Evolutionary conservation across 2,113 vertebrate species (phyloP).

Genomic region (Ia io): DNA sequence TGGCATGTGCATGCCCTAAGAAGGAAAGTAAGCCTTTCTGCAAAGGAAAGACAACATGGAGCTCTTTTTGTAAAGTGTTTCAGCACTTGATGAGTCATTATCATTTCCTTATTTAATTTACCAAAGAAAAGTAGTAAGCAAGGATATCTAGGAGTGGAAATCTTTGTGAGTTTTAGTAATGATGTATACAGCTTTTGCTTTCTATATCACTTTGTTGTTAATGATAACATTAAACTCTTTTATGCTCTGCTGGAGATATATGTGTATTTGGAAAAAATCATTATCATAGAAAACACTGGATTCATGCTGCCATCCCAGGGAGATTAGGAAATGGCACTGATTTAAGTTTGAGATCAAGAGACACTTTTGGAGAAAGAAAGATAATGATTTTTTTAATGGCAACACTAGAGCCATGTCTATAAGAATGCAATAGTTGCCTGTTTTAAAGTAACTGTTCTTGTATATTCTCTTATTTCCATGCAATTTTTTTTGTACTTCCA

Average conservation of each 20-base stretch:
- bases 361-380: neutral
- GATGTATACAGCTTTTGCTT: neutral
- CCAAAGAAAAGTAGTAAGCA: neutral
- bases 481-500: neutral
- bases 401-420: neutral
- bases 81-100: neutral
- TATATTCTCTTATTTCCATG: neutral
- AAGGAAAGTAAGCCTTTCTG: neutral
- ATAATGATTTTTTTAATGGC: neutral
- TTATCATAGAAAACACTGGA: neutral
- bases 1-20: neutral
- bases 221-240: neutral
- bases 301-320: neutral
- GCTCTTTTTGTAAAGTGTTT: neutral
- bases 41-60: neutral
- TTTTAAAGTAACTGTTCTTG: constrained; percentile 36
- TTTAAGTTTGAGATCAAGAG: constrained; percentile 29
- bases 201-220: neutral
- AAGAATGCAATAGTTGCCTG: neutral
- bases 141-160: neutral
- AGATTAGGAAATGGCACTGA: constrained; percentile 7
- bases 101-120: constrained; percentile 40
- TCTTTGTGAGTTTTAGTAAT: neutral
- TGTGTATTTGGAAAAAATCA: neutral
- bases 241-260: neutral